These are phyloP conservation scores for Microtus pennsylvanicus DNA, from an alignment of 2,113 vertebrate species.

Conservation along the genomic window DNA sequence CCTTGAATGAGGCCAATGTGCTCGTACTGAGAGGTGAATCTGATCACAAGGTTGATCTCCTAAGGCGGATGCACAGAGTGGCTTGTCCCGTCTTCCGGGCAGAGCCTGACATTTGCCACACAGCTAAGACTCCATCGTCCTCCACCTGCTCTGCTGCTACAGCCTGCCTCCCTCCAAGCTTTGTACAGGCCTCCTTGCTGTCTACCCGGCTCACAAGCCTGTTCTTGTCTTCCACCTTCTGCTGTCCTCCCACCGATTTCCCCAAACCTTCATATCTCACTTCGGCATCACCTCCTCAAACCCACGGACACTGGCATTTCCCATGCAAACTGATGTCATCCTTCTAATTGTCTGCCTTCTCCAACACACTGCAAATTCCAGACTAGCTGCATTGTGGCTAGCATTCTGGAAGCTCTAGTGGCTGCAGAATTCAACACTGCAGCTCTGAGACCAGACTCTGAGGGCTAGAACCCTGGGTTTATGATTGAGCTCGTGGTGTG, in stretches of 20 bases:
- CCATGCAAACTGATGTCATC: neutral
- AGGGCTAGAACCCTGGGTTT: neutral
- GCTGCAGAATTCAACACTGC: neutral
- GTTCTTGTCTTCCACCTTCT: neutral
- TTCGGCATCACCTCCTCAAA: neutral
- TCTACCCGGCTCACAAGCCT: neutral
- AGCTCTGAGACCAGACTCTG: neutral
- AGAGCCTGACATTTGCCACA: neutral
- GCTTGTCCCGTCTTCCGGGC: neutral
- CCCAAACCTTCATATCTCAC: neutral
- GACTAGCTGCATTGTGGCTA: fast-evolving
- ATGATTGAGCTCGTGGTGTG: neutral
- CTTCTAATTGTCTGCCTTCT: neutral
- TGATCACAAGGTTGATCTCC: neutral
- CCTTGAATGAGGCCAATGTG: neutral
- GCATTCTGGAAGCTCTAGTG: neutral
- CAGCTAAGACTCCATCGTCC: neutral
- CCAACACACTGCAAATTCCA: neutral
- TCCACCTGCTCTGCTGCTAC: neutral
- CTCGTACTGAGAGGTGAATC: neutral
- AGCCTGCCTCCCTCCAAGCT: neutral
- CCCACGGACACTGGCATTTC: neutral
- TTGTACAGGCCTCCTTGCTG: fast-evolving
- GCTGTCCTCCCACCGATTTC: neutral
- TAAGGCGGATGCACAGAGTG: neutral